Percentiles rank a stretch among this genome's conserved stretches.
Evolutionary conservation across 2,797 vertebrate species (phyloP).

Genomic region (Cyprinodon diabolis): DNA sequence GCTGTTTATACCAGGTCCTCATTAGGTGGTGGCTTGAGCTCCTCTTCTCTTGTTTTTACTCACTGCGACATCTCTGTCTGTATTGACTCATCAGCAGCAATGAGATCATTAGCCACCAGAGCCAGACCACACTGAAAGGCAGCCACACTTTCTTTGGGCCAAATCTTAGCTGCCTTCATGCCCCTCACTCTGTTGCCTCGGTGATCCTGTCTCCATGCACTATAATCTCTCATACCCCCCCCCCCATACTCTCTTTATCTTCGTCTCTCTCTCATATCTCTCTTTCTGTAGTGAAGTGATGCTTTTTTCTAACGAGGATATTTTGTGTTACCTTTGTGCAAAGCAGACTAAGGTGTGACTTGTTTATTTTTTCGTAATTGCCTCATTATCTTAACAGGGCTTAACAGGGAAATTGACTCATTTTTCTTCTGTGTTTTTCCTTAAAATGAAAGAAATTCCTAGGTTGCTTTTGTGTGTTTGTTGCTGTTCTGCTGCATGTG

Average conservation of each 20-base stretch:
- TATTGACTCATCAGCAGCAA: conserved; percentile 68
- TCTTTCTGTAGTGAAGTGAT: conserved; percentile 24
- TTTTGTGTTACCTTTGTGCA: conserved; percentile 10
- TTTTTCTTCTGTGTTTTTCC: background rate
- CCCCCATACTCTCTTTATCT: conserved; percentile 49
- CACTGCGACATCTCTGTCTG: conserved; percentile 50
- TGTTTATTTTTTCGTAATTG: conserved; percentile 15
- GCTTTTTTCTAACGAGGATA: conserved; percentile 9
- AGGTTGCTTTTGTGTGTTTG: conserved; percentile 1
- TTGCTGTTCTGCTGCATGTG: conserved; percentile 55
- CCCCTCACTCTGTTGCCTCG: conserved; percentile 72
- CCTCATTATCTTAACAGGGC: background rate
- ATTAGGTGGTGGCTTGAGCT: conserved; percentile 17
- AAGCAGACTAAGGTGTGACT: conserved; percentile 3
- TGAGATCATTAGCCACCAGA: conserved; percentile 70
- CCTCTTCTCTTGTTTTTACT: conserved; percentile 38
- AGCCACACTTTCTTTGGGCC: conserved; percentile 67
- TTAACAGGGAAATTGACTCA: conserved; percentile 15
- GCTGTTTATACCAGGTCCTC: background rate
- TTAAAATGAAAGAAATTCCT: conserved; percentile 1
- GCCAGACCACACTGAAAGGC: conserved; percentile 64
- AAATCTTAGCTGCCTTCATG: conserved; percentile 62
- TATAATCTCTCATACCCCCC: conserved; percentile 66
- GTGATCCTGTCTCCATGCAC: conserved; percentile 65
- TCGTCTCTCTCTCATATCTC: conserved; percentile 23